phyloP scores from a whole-genome alignment of 23 tunicate species.

The Trididemnum nubilum region DNA sequence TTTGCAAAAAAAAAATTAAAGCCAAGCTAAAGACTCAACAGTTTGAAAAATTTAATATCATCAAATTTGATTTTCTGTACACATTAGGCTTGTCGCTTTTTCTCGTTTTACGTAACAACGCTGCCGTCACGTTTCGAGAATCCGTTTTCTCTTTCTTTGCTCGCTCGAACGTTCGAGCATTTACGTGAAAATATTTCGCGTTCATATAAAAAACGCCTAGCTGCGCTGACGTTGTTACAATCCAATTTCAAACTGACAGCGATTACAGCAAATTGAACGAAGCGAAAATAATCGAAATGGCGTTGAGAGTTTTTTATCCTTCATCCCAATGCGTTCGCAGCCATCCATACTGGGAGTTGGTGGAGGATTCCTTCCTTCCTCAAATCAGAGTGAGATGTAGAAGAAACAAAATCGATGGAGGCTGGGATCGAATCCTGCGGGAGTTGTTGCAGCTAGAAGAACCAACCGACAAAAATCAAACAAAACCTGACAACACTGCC shows the following conservation, averaged over 20 bases:
- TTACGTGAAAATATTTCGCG: background rate
- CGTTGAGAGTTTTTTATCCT: conserved; percentile 2
- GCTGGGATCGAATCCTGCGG: background rate
- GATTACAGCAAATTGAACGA: background rate
- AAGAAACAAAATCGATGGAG: background rate
- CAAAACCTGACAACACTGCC: background rate
- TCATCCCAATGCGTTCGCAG: background rate
- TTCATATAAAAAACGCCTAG: background rate
- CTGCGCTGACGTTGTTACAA: background rate
- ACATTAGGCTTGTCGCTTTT: no score
- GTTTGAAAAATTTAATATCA: no score
- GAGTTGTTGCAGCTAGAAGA: background rate
- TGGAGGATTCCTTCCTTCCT: background rate
- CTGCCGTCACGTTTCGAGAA: no score
- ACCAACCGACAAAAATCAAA: background rate
- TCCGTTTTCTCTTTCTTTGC: no score
- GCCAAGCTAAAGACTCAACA: no score
- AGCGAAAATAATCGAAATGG: background rate
- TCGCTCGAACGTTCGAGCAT: background rate
- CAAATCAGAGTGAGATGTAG: background rate
- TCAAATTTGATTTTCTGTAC: no score
- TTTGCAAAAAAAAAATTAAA: no score
- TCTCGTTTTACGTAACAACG: no score
- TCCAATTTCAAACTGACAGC: background rate
- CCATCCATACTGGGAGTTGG: background rate